Evolutionary conservation across 2,113 vertebrate species (phyloP).

Genomic region (Lucifuga dentata): DNA sequence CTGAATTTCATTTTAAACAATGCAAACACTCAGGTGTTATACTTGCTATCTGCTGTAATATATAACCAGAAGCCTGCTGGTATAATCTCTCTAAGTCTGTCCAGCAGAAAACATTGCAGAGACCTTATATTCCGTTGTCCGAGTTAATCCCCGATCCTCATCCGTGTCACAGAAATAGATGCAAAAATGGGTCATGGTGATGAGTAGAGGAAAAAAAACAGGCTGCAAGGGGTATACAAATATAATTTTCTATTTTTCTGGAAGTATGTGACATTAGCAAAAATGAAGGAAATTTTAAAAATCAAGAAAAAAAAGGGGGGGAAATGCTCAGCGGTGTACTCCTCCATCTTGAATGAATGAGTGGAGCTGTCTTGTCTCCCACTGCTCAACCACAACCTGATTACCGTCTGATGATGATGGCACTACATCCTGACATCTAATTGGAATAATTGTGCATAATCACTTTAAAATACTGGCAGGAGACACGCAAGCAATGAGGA

Average conservation of each 20-base stretch:
- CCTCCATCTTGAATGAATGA: conserved; percentile 66
- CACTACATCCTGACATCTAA: conserved; percentile 74
- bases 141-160: conserved; percentile 45
- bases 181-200: conserved; percentile 50
- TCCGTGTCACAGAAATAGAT: conserved; percentile 53
- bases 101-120: conserved; percentile 44
- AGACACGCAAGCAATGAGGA: conserved; percentile 67
- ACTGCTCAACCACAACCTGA: conserved; percentile 67
- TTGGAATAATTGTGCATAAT: conserved; percentile 79
- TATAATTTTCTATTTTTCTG: conserved; percentile 31
- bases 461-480: conserved; percentile 79
- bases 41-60: conserved; percentile 12
- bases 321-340: conserved; percentile 40
- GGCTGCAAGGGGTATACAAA: conserved; percentile 38
- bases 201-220: conserved; percentile 63
- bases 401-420: conserved; percentile 74
- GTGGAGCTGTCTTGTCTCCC: conserved; percentile 62
- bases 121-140: conserved; percentile 47
- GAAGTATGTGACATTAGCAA: conserved; percentile 40
- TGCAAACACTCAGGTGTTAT: background rate
- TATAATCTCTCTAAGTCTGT: conserved; percentile 40
- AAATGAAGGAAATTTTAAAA: conserved; percentile 19
- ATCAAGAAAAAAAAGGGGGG: conserved; percentile 15
- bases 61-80: conserved; percentile 25
- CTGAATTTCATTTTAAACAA: too few species aligned